A percentile compares a stretch with the other conserved stretches of the same genome.
These are phyloP conservation scores for Mastacembelus armatus DNA, from an alignment of 2,797 vertebrate species.

Conservation along the genomic window DNA sequence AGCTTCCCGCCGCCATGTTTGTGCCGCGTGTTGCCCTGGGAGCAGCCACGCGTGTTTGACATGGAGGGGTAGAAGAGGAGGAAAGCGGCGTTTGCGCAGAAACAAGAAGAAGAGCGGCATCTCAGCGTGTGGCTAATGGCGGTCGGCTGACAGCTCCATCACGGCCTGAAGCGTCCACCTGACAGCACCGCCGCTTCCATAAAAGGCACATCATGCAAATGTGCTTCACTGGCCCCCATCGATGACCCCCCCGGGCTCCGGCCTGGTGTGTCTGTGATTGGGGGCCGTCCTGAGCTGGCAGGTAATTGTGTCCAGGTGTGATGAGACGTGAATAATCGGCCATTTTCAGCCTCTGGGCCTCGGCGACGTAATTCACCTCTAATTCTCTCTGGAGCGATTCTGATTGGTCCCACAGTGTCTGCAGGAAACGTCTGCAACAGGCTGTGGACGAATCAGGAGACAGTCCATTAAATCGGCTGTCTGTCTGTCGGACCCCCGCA, in stretches of 20 bases:
- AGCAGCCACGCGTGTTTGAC: conserved; percentile 76
- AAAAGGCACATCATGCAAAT: conserved; percentile 77
- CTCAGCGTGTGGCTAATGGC: conserved; percentile 66
- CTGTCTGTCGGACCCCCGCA: conserved; percentile 38
- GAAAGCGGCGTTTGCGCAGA: conserved; percentile 32
- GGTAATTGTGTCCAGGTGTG: conserved; percentile 73
- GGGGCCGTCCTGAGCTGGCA: conserved; percentile 59
- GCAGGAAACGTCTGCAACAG: conserved; percentile 32
- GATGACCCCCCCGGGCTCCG: conserved; percentile 14
- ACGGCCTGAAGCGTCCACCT: conserved; percentile 61
- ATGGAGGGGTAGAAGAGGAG: conserved; percentile 33
- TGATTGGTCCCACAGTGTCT: conserved; percentile 60
- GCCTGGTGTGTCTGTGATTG: conserved; percentile 71
- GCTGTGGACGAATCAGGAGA: conserved; percentile 70
- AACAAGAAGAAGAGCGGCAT: conserved; percentile 14
- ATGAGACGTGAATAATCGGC: conserved; percentile 79
- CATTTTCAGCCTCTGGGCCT: conserved; percentile 62
- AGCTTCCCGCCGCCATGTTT: conserved; percentile 52
- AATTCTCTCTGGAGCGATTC: conserved; percentile 66
- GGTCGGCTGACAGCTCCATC: conserved; percentile 76
- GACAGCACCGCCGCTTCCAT: conserved; percentile 71
- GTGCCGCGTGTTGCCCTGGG: conserved; percentile 59
- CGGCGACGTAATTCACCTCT: conserved; percentile 73
- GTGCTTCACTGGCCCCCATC: conserved; percentile 74
- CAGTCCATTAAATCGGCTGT: conserved; percentile 63